Base-by-base conservation (phyloP, 2,113 vertebrate genomes). In the Aphyosemion australe region DNA sequence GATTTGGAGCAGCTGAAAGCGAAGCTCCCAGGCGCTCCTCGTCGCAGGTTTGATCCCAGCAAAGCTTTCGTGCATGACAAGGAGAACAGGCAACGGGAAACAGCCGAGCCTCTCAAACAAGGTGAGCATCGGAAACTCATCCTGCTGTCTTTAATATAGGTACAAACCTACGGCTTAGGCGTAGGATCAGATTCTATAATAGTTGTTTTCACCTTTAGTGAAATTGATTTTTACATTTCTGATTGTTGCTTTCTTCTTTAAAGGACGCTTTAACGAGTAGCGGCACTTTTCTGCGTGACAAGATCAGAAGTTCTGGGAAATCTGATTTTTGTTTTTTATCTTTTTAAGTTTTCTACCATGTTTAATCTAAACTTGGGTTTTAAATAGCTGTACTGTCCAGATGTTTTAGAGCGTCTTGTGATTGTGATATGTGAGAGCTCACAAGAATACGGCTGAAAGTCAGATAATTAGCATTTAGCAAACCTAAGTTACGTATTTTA, bases 41-140 rank as follows among this genome's bases (percentile, higher is more conserved):
- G 49, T 41, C 78, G 61, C 56, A 88, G 48, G 61, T 97, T 97
- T 83, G 94, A 96, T 90, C 93, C 95, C 81, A 94, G 94, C 72
- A 95, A 96, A 90, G 96, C 95, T 77, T 98, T 98, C 77, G 91
- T 94, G 54, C 93, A 95, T 18, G 82, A 93, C 80, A 99, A 98
- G 88, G 96, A 98, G 87, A 99, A 99, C 52, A 58, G 90, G 72
- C 78, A 75, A 74, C 91, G 72, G 2, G 89, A 92, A 82, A 84
- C 86, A 8, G 88, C 88, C 8, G 50, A 79, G 13, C 34, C 76
- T 65, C 79, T 98, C 31, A 92, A 87, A 90, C 93, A 95, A 86
- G 92, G 95, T 95, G 86, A 91, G 82, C 47, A 13, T 13, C 16
- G n/a, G 21, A 8, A 16, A 6, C 48, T 43, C 15, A 16, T 4